Base-by-base conservation (phyloP, 92 coral and sea anemone species). In the Parazoanthus atlanticus region DNA sequence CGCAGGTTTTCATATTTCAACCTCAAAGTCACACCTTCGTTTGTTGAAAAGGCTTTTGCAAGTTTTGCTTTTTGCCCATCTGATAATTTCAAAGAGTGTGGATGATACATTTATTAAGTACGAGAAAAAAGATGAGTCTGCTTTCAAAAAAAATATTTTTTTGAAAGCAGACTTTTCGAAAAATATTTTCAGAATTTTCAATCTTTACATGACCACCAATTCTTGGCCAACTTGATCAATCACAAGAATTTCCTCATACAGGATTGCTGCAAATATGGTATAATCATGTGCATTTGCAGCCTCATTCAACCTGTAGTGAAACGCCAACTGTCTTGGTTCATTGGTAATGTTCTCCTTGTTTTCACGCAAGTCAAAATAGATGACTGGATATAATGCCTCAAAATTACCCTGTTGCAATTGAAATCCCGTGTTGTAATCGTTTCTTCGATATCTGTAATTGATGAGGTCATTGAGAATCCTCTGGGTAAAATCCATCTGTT, bases 371-470 rank as follows among this genome's bases (percentile, higher is more conserved):
- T 84, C 64, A 36, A 84, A 65, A 78, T 66, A 84, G 30, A 84
- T 4, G 40, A 40, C 1, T 0, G 87, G 87, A 56, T 66, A 66
- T 17, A 84, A 5, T 34, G 17, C 0, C 5, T 64, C 38, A 32
- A 61, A 84, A 1, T 84, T 84, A 28, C 1, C 10, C 54, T 19
- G 1, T 3, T 66, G 33, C 78, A 65, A 33, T 34, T 69, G 87
- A 16, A 36, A 11, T 19, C 87, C 87, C 0, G 78, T 65, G 78
- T 69, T 84, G 78, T 84, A 84, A 34, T 84, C 87, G 16, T 69
- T 69, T 28, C 25, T 65, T 21, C 65, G 47, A 58, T 84, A 36
- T 6, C 25, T 13, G 78, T 4, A 84, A 41, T 32, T n/a, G 0
- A 66, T 66, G 76, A 36, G 78, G 9, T 66, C 76, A 23, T 21